These are phyloP conservation scores for Hyperoodon ampullatus DNA, from an alignment of 2,113 vertebrate species.

Conservation along the genomic window DNA sequence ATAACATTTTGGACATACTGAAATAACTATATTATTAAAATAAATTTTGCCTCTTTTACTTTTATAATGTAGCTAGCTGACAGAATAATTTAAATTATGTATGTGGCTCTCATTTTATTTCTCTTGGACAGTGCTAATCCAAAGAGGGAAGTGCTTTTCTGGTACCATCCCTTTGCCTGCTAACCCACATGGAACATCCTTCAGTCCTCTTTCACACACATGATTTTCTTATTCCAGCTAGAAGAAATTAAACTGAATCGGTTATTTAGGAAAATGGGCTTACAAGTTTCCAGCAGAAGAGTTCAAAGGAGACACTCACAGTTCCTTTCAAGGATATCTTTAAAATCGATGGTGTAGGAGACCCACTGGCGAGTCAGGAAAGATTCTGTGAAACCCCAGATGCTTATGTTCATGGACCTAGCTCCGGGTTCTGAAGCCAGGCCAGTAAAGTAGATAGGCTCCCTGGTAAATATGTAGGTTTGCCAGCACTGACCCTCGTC, in stretches of 20 bases:
- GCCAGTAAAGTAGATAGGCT: conserved; percentile 93
- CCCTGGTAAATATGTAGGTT: conserved; percentile 87
- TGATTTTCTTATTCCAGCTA: conserved; percentile 13
- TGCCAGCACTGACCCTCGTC: conserved; percentile 97
- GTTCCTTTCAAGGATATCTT: conserved; percentile 89
- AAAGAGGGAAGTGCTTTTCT: not conserved
- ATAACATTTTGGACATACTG: not conserved
- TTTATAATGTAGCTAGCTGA: not conserved
- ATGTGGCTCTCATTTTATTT: not conserved
- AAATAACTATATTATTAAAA: conserved; percentile 33
- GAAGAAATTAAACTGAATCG: not conserved
- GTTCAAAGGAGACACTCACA: conserved; percentile 86
- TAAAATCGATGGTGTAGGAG: conserved; percentile 95
- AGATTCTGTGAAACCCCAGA: conserved; percentile 93
- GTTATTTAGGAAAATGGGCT: not conserved
- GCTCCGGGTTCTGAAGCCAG: conserved; percentile 94
- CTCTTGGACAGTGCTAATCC: not conserved
- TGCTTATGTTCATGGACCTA: conserved; percentile 93
- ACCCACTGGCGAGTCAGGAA: conserved; percentile 90
- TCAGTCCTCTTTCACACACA: not conserved
- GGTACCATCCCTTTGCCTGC: not conserved
- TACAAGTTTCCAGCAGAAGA: not conserved
- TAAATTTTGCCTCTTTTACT: conserved; percentile 39
- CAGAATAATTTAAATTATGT: not conserved
- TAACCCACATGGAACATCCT: not conserved